Base-by-base conservation (phyloP, 2,797 vertebrate species). In the Helostoma temminkii region DNA sequence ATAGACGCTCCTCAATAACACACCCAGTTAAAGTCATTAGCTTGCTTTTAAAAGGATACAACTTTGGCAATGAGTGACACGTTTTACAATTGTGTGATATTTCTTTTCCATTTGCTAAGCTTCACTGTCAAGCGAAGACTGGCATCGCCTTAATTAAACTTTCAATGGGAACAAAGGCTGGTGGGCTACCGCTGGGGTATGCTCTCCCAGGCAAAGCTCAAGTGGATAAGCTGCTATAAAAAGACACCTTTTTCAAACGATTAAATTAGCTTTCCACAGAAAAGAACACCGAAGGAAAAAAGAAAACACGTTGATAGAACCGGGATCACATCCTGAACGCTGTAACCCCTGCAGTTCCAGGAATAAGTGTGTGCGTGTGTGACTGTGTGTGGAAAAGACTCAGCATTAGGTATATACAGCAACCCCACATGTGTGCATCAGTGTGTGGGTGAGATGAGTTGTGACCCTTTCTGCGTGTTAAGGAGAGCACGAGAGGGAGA, bases 401-500 rank as follows among this genome's bases (percentile, higher is more conserved):
- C 48, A 53, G 53, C 34, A 61, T 43, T 30, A 72, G 49, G 72
- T 42, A 50, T 71, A 71, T 72, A 37, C 46, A 71, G 69, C 66
- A 64, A 70, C 58, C 70, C 43, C 36, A 58, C 72, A 59, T 36
- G 63, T 73, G 52, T 63, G 50, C 86, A 71, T 71, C 57, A 45
- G 73, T 85, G 86, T 78, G 88, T 92, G 90, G 82, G 86, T 88
- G 86, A 83, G 78, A 78, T 65, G 81, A 86, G 80, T 76, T 84
- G 66, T 89, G 85, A 86, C 87, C 85, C 80, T 81, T 64, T 74
- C 74, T 74, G 53, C 62, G 59, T 63, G 65, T 47, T 68, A 55
- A 75, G 63, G 78, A 84, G 76, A 30, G 30, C 41, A n/a, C 52
- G 66, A 63, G 75, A 72, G 77, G n/a, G 43, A 28, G 76, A 42